These are phyloP conservation scores for Malthinus seriepunctatus DNA, from an alignment of 2,888 invertebrate species.

Conservation along the genomic window DNA sequence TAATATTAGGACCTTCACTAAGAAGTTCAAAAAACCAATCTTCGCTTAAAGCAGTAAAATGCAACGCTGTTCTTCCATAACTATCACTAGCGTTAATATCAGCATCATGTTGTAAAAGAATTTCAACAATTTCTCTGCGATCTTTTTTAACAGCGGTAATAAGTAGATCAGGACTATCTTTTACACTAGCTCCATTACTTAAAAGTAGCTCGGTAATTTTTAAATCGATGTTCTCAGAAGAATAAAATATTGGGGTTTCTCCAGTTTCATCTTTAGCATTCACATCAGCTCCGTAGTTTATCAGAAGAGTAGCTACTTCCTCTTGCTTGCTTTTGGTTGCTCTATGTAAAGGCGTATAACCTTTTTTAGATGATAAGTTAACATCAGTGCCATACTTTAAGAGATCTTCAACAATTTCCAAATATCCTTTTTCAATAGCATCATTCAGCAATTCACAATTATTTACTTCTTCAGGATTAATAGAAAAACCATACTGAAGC, in stretches of 20 bases:
- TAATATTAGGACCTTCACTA: not conserved
- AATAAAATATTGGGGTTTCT: conserved; percentile 3
- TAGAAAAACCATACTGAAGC: not conserved
- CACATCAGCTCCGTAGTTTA: not conserved
- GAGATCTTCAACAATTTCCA: not conserved
- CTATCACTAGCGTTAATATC: not conserved
- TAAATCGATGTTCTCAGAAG: not conserved
- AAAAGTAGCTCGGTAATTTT: not conserved
- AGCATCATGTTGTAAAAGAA: too few relatives aligned
- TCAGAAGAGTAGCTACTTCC: not conserved
- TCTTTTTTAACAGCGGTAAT: not conserved
- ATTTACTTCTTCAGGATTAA: conserved; percentile 2
- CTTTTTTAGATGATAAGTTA: not conserved
- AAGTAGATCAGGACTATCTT: not conserved
- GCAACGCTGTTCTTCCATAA: not conserved
- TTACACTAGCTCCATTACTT: not conserved
- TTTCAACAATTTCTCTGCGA: not conserved
- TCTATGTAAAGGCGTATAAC: not conserved
- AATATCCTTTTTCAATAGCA: conserved; percentile 3
- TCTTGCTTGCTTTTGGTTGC: not conserved
- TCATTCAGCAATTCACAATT: not conserved
- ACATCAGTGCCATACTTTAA: not conserved
- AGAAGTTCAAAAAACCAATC: not conserved
- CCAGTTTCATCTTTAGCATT: not conserved
- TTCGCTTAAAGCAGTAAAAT: not conserved